phyloP scores from a whole-genome alignment of 2,888 invertebrate genomes.

The Ophion slaviceki region DNA sequence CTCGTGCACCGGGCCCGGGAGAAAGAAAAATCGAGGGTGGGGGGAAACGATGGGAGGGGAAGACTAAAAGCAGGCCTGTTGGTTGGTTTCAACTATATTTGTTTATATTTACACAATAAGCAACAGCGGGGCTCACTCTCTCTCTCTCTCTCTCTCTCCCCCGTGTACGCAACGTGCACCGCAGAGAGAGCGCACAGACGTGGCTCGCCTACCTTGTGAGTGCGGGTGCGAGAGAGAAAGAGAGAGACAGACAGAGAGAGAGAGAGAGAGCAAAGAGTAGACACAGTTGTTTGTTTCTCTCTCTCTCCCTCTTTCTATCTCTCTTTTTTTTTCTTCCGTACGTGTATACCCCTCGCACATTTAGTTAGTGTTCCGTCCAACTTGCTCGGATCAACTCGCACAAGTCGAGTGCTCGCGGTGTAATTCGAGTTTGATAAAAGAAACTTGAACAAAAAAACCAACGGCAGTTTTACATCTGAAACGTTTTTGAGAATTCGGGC shows the following conservation, averaged over 20 bases:
- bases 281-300: slow-evolving; percentile 54
- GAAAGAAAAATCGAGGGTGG: slow-evolving; percentile 32
- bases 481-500: slow-evolving; percentile 18
- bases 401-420: slow-evolving; percentile 69
- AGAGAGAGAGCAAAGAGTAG: slow-evolving; percentile 27
- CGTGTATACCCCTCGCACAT: slow-evolving; percentile 74
- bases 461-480: neutral
- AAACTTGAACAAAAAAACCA: neutral
- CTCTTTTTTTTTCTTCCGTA: slow-evolving; percentile 55
- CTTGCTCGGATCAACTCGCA: slow-evolving; percentile 72
- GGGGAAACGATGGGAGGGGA: slow-evolving; percentile 64
- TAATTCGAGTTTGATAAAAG: neutral
- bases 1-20: slow-evolving; percentile 62
- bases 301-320: slow-evolving; percentile 50
- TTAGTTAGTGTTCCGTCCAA: slow-evolving; percentile 81
- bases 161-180: slow-evolving; percentile 60
- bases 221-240: slow-evolving; percentile 9
- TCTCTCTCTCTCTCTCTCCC: slow-evolving; percentile 78
- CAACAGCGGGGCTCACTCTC: slow-evolving; percentile 79
- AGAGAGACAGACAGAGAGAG: slow-evolving; percentile 16
- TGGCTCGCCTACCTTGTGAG: neutral
- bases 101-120: slow-evolving; percentile 84
- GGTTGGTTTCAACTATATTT: slow-evolving; percentile 84
- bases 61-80: slow-evolving; percentile 83
- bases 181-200: slow-evolving; percentile 8